Conservation (phyloP, 2,113 vertebrate genomes). For the Bubo scandiacus region DNA sequence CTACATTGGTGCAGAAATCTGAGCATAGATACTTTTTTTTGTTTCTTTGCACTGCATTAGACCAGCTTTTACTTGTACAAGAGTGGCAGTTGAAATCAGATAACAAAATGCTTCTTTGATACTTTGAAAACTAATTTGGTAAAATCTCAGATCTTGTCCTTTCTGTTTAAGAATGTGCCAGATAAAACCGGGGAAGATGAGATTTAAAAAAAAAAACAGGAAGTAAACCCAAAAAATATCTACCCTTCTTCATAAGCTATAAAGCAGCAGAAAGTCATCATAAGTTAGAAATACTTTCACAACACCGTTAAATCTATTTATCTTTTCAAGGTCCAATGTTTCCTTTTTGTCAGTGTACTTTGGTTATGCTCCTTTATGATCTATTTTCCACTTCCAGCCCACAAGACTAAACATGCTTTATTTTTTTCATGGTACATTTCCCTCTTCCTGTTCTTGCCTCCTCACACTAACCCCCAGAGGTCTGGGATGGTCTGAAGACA, state of each 20-base stretch:
- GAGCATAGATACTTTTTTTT: not conserved
- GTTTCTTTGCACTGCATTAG: not conserved
- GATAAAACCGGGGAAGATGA: not conserved
- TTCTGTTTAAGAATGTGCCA: not conserved
- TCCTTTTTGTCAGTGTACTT: not conserved
- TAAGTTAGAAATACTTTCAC: not conserved
- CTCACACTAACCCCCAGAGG: not conserved
- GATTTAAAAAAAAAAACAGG: not conserved
- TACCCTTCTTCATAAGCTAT: not conserved
- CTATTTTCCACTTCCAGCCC: not conserved
- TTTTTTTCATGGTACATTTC: not conserved
- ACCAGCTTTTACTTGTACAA: not conserved
- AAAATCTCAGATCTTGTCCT: not conserved
- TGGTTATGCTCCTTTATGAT: not conserved
- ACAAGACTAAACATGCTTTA: not conserved
- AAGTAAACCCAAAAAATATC: not conserved
- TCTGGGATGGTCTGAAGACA: not conserved
- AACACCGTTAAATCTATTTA: not conserved
- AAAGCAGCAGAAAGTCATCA: not conserved
- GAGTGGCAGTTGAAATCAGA: not conserved
- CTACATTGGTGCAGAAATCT: not conserved
- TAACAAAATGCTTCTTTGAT: not conserved
- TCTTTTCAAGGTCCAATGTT: not conserved
- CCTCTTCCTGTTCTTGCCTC: not conserved
- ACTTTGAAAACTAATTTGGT: not conserved